Evolutionary conservation across 2,888 invertebrate species (phyloP).

Genomic region (Notocelia uddmanniana): DNA sequence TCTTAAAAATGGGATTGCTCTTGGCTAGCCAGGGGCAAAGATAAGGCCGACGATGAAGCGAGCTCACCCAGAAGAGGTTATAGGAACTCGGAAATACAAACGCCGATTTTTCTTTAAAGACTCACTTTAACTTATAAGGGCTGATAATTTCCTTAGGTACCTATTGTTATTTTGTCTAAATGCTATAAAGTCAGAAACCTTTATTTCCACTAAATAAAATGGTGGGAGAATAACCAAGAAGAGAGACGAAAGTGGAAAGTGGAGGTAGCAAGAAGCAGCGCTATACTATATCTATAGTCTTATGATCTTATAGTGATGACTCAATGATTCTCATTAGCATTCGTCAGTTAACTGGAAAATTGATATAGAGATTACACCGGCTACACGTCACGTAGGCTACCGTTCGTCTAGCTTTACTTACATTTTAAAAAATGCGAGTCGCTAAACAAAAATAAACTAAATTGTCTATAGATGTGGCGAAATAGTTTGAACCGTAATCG

Average conservation of each 20-base stretch:
- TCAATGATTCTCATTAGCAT: conserved; percentile 14
- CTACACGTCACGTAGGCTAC: conserved; percentile 2
- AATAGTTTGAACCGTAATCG: background rate
- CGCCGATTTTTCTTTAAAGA: too few species aligned
- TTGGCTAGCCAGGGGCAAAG: too few species aligned
- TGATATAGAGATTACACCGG: background rate
- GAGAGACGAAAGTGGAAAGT: too few species aligned
- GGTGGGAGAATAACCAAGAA: background rate
- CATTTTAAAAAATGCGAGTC: too few species aligned
- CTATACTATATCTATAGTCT: too few species aligned
- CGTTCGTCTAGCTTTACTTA: background rate
- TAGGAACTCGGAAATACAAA: too few species aligned
- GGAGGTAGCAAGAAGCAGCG: too few species aligned
- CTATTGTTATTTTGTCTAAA: too few species aligned
- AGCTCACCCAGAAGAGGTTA: too few species aligned
- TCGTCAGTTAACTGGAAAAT: conserved; percentile 23
- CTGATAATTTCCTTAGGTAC: background rate
- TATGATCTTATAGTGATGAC: conserved; percentile 4
- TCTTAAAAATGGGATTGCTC: too few species aligned
- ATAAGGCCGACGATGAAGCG: too few species aligned
- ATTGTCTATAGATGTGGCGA: background rate
- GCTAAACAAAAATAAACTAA: background rate
- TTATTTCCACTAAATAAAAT: background rate
- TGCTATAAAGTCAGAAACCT: background rate
- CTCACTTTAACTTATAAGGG: too few species aligned